phyloP scores from a whole-genome alignment of 2,888 invertebrate species.

The Rhyacophila evoluta region DNA sequence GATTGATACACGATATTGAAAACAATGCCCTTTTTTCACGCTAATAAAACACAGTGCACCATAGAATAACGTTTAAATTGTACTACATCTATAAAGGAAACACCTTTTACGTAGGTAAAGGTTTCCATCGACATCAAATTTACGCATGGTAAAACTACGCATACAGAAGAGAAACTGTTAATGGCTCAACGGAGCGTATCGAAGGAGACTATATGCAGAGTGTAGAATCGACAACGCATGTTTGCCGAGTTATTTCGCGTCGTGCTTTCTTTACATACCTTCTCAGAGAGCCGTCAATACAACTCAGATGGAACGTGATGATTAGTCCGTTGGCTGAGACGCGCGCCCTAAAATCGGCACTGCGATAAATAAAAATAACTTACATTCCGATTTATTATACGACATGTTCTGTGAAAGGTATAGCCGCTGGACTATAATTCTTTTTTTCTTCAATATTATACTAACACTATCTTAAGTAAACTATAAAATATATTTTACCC shows the following conservation, averaged over 20 bases:
- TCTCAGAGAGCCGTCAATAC: neutral
- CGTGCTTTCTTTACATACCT: neutral
- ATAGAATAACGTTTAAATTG: no score
- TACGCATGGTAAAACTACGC: neutral
- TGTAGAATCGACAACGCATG: neutral
- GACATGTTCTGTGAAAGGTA: neutral
- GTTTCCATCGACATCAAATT: neutral
- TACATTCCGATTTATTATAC: neutral
- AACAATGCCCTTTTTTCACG: no score
- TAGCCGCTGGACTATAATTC: no score
- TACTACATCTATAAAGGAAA: no score
- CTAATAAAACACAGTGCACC: no score
- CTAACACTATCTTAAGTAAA: no score
- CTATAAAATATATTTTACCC: no score
- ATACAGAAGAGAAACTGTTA: neutral
- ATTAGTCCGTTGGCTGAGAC: neutral
- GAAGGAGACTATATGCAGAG: neutral
- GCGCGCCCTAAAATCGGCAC: conserved; percentile 4
- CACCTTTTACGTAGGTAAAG: no score
- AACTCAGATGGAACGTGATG: conserved; percentile 19
- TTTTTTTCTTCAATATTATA: no score
- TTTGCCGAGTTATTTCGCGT: neutral
- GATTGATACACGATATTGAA: no score
- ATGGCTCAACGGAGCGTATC: neutral
- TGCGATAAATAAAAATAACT: conserved; percentile 7